phyloP scores from a whole-genome alignment of 2,797 vertebrate species.

The Epinephelus coioides region DNA sequence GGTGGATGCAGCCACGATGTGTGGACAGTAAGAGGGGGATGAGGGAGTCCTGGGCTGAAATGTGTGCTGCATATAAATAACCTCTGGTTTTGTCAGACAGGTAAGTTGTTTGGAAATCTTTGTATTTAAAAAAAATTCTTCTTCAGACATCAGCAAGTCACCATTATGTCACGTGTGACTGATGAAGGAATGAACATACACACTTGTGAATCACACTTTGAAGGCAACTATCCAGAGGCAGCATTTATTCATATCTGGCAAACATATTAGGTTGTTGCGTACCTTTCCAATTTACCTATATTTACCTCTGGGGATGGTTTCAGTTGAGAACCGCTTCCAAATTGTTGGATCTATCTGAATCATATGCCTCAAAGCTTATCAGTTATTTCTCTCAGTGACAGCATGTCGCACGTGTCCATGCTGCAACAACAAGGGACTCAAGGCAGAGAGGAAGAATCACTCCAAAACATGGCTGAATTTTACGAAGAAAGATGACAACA shows the following conservation, averaged over 20 bases:
- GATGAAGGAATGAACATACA: conserved; percentile 14
- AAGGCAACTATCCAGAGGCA: background rate
- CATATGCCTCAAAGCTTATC: too few relatives aligned
- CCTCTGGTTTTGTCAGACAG: background rate
- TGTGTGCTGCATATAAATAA: conserved; percentile 13
- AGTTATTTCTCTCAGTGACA: too few relatives aligned
- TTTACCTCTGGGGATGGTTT: too few relatives aligned
- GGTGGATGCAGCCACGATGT: conserved; percentile 21
- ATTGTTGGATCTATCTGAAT: too few relatives aligned
- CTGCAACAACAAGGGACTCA: too few relatives aligned
- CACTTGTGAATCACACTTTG: conserved; percentile 19
- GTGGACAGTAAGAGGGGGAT: conserved; percentile 10
- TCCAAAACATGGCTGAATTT: too few relatives aligned
- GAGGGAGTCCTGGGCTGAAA: background rate
- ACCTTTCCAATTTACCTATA: background rate
- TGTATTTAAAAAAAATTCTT: background rate
- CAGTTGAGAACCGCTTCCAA: too few relatives aligned
- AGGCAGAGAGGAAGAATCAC: too few relatives aligned
- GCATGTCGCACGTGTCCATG: too few relatives aligned
- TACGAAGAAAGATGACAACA: too few relatives aligned
- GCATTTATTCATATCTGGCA: background rate
- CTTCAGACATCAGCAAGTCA: background rate
- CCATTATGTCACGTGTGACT: background rate
- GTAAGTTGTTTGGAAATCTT: background rate
- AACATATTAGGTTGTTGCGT: background rate